Evolutionary conservation across 2,113 vertebrate species (phyloP).

Genomic region (Microtus ochrogaster): DNA sequence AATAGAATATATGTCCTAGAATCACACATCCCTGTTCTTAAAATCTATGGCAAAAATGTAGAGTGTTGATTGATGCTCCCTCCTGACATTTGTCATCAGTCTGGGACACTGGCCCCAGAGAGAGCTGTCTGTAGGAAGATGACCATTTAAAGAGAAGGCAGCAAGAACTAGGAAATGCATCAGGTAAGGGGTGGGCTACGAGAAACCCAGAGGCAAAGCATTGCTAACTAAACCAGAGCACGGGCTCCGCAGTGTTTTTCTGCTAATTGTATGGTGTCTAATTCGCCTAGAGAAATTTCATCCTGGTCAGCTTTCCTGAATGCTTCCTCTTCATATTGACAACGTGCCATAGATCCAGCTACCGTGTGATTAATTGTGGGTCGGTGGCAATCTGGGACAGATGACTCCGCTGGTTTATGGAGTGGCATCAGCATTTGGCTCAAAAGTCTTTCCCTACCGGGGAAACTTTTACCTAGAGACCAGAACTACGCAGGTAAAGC

Average conservation of each 20-base stretch:
- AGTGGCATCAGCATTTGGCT: conserved; percentile 72
- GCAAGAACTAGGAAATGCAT: not conserved
- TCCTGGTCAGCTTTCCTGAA: conserved; percentile 51
- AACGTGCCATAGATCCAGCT: conserved; percentile 79
- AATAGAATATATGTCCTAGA: not conserved
- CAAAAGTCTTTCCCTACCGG: conserved; percentile 62
- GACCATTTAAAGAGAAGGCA: not conserved
- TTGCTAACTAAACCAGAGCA: conserved; percentile 71
- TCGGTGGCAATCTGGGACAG: conserved; percentile 68
- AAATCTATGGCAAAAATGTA: not conserved
- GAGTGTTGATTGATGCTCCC: not conserved
- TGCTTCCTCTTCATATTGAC: conserved; percentile 70
- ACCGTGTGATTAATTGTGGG: conserved; percentile 79
- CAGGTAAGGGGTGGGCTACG: not conserved
- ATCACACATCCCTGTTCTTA: not conserved
- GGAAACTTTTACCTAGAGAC: conserved; percentile 63
- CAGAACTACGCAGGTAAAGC: conserved; percentile 61
- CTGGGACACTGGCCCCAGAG: not conserved
- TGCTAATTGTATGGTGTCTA: conserved; percentile 56
- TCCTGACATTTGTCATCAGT: not conserved
- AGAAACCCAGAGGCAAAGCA: not conserved
- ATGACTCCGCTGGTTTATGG: conserved; percentile 52
- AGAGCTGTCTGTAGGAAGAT: not conserved
- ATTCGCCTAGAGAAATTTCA: conserved; percentile 70
- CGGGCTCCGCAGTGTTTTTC: conserved; percentile 45